A percentile compares a stretch with the other conserved stretches of the same genome.
Evolutionary conservation across 2,797 vertebrate species (phyloP).

Genomic region (Hyperoplus lanceolatus): DNA sequence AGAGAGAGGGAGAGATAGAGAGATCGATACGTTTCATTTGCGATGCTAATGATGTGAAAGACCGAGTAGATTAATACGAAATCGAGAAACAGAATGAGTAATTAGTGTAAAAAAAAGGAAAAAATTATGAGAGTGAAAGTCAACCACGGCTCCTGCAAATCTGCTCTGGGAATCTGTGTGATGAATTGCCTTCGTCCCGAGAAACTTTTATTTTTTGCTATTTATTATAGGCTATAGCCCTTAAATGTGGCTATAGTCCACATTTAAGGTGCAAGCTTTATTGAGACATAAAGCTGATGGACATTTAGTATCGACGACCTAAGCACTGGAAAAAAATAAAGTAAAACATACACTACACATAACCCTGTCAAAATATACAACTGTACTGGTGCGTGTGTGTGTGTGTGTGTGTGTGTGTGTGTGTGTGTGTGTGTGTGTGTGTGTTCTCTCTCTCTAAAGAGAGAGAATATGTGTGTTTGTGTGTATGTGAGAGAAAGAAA

Average conservation of each 20-base stretch:
- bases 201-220: neutral
- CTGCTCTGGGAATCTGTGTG: neutral
- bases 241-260: no score
- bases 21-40: constrained; percentile 1
- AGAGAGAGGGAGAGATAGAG: neutral
- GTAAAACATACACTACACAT: constrained; percentile 1
- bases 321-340: neutral
- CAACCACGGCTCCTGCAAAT: constrained; percentile 18
- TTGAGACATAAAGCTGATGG: neutral
- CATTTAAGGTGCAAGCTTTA: neutral
- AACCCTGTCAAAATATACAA: constrained; percentile 34
- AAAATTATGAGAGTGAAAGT: constrained; percentile 3
- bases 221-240: no score
- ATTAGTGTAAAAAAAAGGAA: neutral
- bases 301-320: neutral
- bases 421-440: neutral
- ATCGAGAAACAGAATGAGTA: neutral
- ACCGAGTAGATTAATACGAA: neutral
- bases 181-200: neutral
- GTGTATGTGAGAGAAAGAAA: neutral
- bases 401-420: neutral
- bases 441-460: neutral
- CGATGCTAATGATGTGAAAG: neutral
- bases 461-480: neutral
- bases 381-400: neutral